Percentiles rank a stretch among this genome's conserved stretches.
Conservation (phyloP, 1,140 invertebrate species). For the Drosophila kikkawai region DNA sequence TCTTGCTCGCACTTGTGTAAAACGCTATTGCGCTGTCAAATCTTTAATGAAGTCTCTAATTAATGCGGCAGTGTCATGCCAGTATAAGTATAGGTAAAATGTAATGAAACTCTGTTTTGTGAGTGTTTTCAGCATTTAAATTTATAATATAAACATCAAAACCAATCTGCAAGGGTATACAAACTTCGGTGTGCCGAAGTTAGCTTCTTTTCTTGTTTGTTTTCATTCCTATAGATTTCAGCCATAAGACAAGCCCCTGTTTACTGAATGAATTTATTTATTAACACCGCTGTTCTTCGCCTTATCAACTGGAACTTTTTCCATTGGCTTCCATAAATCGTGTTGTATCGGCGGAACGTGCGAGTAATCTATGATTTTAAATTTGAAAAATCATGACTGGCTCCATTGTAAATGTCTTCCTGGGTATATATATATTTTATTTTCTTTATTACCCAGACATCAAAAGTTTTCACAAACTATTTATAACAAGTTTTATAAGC, state of each 20-base stretch:
- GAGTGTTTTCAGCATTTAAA: too few relatives aligned
- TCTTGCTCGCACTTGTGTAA: too few relatives aligned
- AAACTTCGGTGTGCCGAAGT: too few relatives aligned
- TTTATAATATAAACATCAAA: too few relatives aligned
- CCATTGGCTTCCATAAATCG: slow-evolving; percentile 4
- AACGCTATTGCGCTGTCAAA: too few relatives aligned
- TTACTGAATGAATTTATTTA: slow-evolving; percentile 43
- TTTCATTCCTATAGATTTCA: not conserved
- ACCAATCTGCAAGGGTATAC: too few relatives aligned
- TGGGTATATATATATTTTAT: not conserved
- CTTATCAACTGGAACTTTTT: slow-evolving; percentile 16
- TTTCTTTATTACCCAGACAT: not conserved
- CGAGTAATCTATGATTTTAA: slow-evolving; percentile 1
- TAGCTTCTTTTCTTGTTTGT: too few relatives aligned
- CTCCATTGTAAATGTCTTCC: not conserved
- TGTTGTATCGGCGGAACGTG: not conserved
- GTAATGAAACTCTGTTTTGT: too few relatives aligned
- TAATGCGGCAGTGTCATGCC: too few relatives aligned
- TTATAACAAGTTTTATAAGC: slow-evolving; percentile 34
- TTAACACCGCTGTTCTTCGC: not conserved
- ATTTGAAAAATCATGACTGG: not conserved
- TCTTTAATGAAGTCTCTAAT: too few relatives aligned
- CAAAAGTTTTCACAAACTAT: slow-evolving; percentile 24
- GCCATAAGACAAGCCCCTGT: slow-evolving; percentile 11
- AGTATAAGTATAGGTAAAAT: too few relatives aligned